phyloP scores from a whole-genome alignment of 1,140 invertebrate species.

The Drosophila setifemur region DNA sequence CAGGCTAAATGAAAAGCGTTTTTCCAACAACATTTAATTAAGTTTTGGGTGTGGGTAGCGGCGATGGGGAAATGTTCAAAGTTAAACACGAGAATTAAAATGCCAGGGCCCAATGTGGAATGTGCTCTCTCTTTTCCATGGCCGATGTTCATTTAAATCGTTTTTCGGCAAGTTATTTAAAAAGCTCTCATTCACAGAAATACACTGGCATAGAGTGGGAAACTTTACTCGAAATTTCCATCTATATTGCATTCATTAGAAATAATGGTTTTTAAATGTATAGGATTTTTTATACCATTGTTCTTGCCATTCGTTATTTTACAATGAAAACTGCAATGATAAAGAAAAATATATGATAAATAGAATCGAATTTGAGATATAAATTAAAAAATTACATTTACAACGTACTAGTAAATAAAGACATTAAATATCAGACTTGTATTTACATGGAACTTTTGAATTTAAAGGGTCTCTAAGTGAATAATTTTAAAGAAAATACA shows the following conservation, averaged over 20 bases:
- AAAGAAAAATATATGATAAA: too few relatives aligned
- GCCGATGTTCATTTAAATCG: constrained; percentile 42
- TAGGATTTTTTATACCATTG: too few relatives aligned
- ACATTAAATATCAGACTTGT: too few relatives aligned
- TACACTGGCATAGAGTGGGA: constrained; percentile 1
- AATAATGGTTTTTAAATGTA: too few relatives aligned
- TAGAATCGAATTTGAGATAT: too few relatives aligned
- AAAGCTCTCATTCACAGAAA: constrained; percentile 18
- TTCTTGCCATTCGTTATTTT: too few relatives aligned
- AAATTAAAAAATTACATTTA: too few relatives aligned
- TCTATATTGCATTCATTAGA: not conserved
- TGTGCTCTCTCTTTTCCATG: constrained; percentile 1
- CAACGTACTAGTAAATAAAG: too few relatives aligned
- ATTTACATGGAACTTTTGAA: too few relatives aligned
- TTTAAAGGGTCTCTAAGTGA: too few relatives aligned
- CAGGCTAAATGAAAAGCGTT: constrained; percentile 67
- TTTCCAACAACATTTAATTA: constrained; percentile 77
- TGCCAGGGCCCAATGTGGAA: constrained; percentile 24
- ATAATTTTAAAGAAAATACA: too few relatives aligned
- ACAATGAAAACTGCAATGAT: too few relatives aligned
- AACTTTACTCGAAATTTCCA: not conserved
- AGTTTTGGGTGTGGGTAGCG: constrained; percentile 36
- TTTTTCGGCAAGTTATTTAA: constrained; percentile 36
- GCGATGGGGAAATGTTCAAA: constrained; percentile 60
- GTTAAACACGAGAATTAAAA: constrained; percentile 71